Evolutionary conservation across 2,113 vertebrate genomes (phyloP), one percentile per base, ranked within the genome.

Genomic region (Lasiurus borealis): DNA sequence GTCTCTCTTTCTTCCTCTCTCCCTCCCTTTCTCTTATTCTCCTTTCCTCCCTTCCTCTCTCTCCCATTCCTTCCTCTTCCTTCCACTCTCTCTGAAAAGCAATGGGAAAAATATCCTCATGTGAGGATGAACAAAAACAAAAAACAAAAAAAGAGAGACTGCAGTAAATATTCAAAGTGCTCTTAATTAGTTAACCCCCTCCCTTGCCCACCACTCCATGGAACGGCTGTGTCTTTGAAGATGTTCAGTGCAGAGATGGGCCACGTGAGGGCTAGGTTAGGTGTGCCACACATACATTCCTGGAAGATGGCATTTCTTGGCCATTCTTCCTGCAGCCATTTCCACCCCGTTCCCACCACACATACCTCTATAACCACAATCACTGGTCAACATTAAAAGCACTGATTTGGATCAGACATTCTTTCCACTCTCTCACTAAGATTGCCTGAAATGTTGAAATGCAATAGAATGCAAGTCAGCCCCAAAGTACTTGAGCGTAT

Each of bases 391-490:
- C 77, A 71, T 29, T 25, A 78, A 92, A 73, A 34, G 54, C 52
- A 57, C 78, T 92, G 3, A 52, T 92, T 76, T 57, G 76, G 66
- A 68, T 81, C 44, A 87, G 59, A 64, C 66, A 18, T 72, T 68
- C 48, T 78, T 87, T 64, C 59, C 69, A 34, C 34, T 86, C 46
- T 80, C 0, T 93, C 85, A 91, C 80, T 27, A 36, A 72, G 68
- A 88, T 82, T 29, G 36, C 62, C 62, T n/a, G 57, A 71, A 86
- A 68, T 89, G 91, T 75, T 69, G 29, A 86, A 83, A 80, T n/a
- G 57, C 19, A 68, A 4, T 23, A 71, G 44, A 34, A 27, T 71
- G 48, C 66, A 72, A 95, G 19, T 76, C 66, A 87, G 31, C 25
- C 50, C 19, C 34, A 27, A 91, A 68, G 52, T 23, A 44, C 31